phyloP scores from a whole-genome alignment of 2,113 vertebrate species.

The Megalops atlanticus region DNA sequence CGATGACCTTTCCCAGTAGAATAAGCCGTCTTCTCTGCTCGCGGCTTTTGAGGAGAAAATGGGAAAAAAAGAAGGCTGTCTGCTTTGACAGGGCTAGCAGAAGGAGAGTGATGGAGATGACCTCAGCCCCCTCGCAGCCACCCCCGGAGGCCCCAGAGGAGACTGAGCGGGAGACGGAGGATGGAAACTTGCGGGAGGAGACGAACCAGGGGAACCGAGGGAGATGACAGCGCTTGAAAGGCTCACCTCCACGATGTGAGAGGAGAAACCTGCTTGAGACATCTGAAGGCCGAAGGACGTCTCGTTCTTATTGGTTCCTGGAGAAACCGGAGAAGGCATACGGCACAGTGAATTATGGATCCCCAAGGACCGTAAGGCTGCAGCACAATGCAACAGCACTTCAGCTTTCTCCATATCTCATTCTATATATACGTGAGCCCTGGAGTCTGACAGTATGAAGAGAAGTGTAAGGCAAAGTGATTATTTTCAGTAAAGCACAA shows the following conservation, averaged over 20 bases:
- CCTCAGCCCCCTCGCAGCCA: background rate
- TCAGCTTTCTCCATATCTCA: too few species aligned
- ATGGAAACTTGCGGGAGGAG: background rate
- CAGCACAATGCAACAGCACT: background rate
- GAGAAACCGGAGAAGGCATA: slow-evolving; percentile 8
- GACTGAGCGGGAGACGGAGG: background rate
- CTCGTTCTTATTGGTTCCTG: slow-evolving; percentile 89
- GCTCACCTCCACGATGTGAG: slow-evolving; percentile 89
- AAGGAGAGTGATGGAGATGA: background rate
- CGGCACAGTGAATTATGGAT: background rate
- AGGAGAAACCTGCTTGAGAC: slow-evolving; percentile 98
- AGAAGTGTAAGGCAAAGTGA: too few species aligned
- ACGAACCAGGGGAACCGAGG: background rate
- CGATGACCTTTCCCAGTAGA: slow-evolving; percentile 9
- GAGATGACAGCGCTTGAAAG: background rate
- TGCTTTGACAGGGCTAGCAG: slow-evolving; percentile 15
- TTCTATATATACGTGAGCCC: too few species aligned
- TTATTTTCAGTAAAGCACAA: too few species aligned
- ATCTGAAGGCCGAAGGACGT: slow-evolving; percentile 91
- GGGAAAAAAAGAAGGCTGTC: slow-evolving; percentile 31
- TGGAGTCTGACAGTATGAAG: background rate
- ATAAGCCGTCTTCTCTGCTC: slow-evolving; percentile 25
- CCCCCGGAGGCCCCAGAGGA: background rate
- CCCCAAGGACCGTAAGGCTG: background rate
- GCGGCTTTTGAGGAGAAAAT: slow-evolving; percentile 29